Percentiles rank a stretch among this genome's conserved stretches.
Evolutionary conservation across 2,888 invertebrate species (phyloP).

Genomic region (Stenchaetothrips biformis): DNA sequence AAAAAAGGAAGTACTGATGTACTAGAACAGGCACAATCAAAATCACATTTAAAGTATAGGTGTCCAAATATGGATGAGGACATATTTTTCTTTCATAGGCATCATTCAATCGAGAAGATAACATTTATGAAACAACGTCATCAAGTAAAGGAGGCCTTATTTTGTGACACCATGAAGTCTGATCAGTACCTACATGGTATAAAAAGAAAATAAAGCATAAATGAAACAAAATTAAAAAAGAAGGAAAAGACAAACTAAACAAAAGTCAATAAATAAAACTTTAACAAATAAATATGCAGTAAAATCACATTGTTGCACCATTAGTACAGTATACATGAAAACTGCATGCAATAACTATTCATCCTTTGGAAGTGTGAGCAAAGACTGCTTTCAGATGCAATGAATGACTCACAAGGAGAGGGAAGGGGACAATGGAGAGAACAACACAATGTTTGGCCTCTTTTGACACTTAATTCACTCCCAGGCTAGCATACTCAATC

Average conservation of each 20-base stretch:
- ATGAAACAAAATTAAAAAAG: conserved; percentile 20
- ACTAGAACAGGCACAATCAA: not conserved
- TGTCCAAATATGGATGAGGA: not conserved
- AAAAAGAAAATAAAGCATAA: conserved; percentile 12
- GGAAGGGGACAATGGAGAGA: not conserved
- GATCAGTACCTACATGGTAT: not conserved
- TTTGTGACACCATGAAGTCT: not conserved
- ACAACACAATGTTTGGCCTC: conserved; percentile 3
- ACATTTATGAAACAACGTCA: not conserved
- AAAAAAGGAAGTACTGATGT: not conserved
- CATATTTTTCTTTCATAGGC: not conserved
- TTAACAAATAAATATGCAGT: conserved; percentile 21
- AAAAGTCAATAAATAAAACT: conserved; percentile 25
- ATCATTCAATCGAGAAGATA: not conserved
- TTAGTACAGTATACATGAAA: not conserved
- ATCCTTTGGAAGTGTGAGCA: not conserved
- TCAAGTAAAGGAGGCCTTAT: not conserved
- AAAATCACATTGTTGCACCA: conserved; percentile 21
- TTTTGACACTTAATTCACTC: not conserved
- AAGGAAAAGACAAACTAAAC: conserved; percentile 3
- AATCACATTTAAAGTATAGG: conserved; percentile 4
- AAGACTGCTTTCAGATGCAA: not conserved
- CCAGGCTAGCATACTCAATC: not conserved
- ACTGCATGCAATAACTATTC: not conserved
- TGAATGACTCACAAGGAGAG: not conserved